phyloP scores from a whole-genome alignment of 2,113 vertebrate species.

The Calyptomena viridis region DNA sequence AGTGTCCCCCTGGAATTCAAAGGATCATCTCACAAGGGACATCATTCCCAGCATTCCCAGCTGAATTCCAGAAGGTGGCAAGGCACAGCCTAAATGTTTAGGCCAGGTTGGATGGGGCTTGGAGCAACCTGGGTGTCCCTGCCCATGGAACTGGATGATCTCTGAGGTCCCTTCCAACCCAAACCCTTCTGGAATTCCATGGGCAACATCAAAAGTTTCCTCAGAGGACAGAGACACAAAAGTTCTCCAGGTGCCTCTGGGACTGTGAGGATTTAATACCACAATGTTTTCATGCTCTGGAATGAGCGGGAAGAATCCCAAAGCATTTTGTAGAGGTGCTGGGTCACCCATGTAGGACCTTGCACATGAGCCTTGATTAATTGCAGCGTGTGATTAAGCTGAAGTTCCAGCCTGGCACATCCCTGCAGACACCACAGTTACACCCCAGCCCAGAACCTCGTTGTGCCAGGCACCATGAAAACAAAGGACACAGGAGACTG shows the following conservation, averaged over 20 bases:
- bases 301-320: neutral
- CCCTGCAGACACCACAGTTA: neutral
- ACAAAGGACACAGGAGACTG: neutral
- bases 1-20: slow-evolving; percentile 72
- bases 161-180: neutral
- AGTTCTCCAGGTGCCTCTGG: neutral
- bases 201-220: neutral
- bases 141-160: neutral
- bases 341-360: neutral
- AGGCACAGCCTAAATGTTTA: neutral
- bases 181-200: neutral
- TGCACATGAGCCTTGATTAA: neutral
- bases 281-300: neutral
- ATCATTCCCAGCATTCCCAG: neutral
- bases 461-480: neutral
- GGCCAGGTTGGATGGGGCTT: neutral
- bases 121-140: neutral
- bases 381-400: neutral
- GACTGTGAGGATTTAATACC: neutral
- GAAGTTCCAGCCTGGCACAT: neutral
- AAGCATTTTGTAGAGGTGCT: neutral
- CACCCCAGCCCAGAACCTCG: neutral
- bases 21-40: neutral
- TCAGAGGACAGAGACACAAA: neutral
- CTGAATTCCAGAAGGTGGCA: neutral